Base-by-base conservation (phyloP, 2,888 invertebrate species). In the Drosophila dives region DNA sequence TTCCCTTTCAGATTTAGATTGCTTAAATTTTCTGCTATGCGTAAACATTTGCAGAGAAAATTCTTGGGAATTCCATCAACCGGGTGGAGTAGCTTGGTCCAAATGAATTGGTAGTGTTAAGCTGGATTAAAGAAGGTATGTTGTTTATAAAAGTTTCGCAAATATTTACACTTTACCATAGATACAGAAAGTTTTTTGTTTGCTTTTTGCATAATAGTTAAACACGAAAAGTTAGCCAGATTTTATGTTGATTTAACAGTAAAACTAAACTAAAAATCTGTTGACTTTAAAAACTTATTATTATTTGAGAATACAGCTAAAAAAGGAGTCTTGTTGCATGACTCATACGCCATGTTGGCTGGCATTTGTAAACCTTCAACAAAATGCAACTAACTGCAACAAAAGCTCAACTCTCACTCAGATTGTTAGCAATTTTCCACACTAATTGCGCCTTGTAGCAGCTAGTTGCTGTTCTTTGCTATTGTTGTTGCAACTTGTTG, bases 341-440 rank as follows among this genome's bases (percentile, higher is more conserved):
- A 70, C 61, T 74, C 74, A 77, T 77, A 78, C 78, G 74, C 70
- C 77, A 74, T 78, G 77, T 75, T 65, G 20, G 71, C 67, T 63
- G 78, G 62, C 74, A 64, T 61, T 73, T 73, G 63, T 73, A 40
- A 55, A 51, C 17, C 69, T 36, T n/a, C 12, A 45, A 34, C 23
- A 2, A 53, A 34, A 10, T 23, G 34, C 36, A 55, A 36, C 54
- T 36, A 55, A 55, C 45, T 50, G 15, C 49, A 53, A 33, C 38
- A 20, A 33, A 42, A 34, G 45, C 66, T 58, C 62, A 71, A 75
- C 70, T 80, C 70, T 76, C 70, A 76, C 76, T 70, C 54, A 51
- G 29, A 60, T 72, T 78, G 73, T 72, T 64, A 59, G 67, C 76
- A 80, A 78, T 77, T 75, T 75, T 77, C 66, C 40, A 26, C 36